Evolutionary conservation across 2,888 invertebrate species (phyloP), one percentile per base, ranked within the genome.

Genomic region (Archips crataeganus): DNA sequence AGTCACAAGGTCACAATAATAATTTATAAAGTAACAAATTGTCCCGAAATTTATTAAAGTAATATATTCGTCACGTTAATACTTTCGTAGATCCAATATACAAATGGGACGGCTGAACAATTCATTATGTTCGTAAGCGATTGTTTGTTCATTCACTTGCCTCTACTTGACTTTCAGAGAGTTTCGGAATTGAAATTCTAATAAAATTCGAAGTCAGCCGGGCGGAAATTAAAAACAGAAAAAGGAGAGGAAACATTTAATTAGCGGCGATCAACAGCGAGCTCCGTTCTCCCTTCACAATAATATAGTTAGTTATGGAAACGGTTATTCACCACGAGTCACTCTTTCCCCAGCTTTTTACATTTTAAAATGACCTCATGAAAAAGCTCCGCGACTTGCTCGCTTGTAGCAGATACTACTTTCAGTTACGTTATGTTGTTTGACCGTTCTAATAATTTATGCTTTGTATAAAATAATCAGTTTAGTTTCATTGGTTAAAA

Each of bases 211-310:
- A 78, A 79, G 73, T 75, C 79, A 79, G 78, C 77, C 78, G 76
- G 70, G 71, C 75, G 81, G 79, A 85, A 84, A 82, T 82, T 82
- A 81, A 85, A 84, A 85, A 84, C 79, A 82, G 76, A 78, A 79
- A 78, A 77, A 79, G 75, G 71, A 79, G 80, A 79, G 77, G 77
- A 81, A 83, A 82, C 76, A 84, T 85, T 85, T 84, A 85, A 86
- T 85, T 84, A 85, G 81, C 81, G 77, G 75, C 72, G 71, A 81
- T 82, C 78, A 82, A 76, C 78, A 75, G 76, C 71, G 75, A 70
- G 63, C 74, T 64, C 63, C 51, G 51, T 49, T 51, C 45, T 60
- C 71, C 66, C 39, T 65, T 47, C 75, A 71, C 75, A 74, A 72
- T 70, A 74, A 74, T 74, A 70, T 59, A 65, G 64, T 74, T 74